A percentile compares a stretch with the other conserved stretches of the same genome.
Evolutionary conservation across 2,888 invertebrate species (phyloP).

Genomic region (Hirtodrosophila duncani): DNA sequence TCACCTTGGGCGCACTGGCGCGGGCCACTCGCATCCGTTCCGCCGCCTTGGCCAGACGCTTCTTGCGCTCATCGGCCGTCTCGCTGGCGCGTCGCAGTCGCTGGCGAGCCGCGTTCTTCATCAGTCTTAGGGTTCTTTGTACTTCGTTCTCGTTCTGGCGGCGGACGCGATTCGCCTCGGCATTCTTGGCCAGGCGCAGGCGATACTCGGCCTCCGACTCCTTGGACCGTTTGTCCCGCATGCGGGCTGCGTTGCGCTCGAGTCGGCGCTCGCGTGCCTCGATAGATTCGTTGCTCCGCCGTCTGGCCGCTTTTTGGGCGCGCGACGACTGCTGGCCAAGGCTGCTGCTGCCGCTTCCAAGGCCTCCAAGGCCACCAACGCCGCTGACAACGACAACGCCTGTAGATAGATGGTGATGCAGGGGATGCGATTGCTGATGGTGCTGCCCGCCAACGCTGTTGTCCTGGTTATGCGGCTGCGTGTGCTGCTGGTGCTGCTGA

Average conservation of each 20-base stretch:
- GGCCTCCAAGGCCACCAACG: slow-evolving; percentile 2
- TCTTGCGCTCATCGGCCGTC: slow-evolving; percentile 76
- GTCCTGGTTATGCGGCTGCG: slow-evolving; percentile 37
- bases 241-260: slow-evolving; percentile 78
- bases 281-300: slow-evolving; percentile 78
- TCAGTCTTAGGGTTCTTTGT: slow-evolving; percentile 78
- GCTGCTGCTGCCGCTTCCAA: not conserved
- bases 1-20: slow-evolving; percentile 77
- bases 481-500: slow-evolving; percentile 33
- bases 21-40: slow-evolving; percentile 77
- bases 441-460: slow-evolving; percentile 32
- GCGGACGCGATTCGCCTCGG: slow-evolving; percentile 78
- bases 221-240: slow-evolving; percentile 77
- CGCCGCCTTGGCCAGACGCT: slow-evolving; percentile 77
- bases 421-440: slow-evolving; percentile 56
- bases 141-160: slow-evolving; percentile 78
- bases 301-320: slow-evolving; percentile 73
- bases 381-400: slow-evolving; percentile 43
- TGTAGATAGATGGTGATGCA: slow-evolving; percentile 72
- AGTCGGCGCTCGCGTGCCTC: slow-evolving; percentile 77
- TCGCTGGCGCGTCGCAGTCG: slow-evolving; percentile 77
- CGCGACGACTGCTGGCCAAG: slow-evolving; percentile 54
- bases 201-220: slow-evolving; percentile 77
- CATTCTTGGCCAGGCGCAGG: slow-evolving; percentile 77
- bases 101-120: slow-evolving; percentile 78